Evolutionary conservation across 2,113 vertebrate genomes (phyloP).

Genomic region (Microcebus griseorufus): DNA sequence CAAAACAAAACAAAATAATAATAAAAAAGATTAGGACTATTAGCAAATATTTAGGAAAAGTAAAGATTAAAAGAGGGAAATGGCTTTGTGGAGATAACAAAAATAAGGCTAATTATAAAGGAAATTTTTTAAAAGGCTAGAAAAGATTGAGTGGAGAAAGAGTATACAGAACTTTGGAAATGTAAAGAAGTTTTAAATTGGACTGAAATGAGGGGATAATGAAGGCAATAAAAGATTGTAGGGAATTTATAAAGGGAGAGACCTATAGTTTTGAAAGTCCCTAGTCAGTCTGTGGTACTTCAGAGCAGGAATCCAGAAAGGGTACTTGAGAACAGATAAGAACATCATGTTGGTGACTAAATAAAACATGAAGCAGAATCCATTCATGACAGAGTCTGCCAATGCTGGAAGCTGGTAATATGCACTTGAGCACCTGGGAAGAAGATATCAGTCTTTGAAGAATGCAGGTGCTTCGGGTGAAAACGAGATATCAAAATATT

Average conservation of each 20-base stretch:
- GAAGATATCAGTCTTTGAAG: neutral
- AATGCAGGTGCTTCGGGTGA: neutral
- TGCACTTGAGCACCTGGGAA: neutral
- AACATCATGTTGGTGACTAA: neutral
- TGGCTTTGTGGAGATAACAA: neutral
- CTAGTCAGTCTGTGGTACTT: neutral
- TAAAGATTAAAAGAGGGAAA: neutral
- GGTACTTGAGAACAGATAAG: neutral
- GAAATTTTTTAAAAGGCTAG: neutral
- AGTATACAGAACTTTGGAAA: neutral
- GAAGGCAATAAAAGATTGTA: neutral
- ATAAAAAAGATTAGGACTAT: neutral
- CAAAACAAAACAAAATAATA: too few species aligned
- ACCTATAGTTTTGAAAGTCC: neutral
- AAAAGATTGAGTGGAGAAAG: neutral
- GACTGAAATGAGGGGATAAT: neutral
- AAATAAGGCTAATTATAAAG: neutral
- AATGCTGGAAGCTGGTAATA: neutral
- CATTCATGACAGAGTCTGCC: neutral
- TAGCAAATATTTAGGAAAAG: constrained; percentile 9
- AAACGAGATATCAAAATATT: neutral
- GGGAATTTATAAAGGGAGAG: neutral
- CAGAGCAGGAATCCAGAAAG: neutral
- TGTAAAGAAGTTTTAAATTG: neutral
- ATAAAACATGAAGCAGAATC: neutral